Evolutionary conservation across 2,888 invertebrate species (phyloP), one percentile per base, ranked within the genome.

Genomic region (Melanargia galathea): DNA sequence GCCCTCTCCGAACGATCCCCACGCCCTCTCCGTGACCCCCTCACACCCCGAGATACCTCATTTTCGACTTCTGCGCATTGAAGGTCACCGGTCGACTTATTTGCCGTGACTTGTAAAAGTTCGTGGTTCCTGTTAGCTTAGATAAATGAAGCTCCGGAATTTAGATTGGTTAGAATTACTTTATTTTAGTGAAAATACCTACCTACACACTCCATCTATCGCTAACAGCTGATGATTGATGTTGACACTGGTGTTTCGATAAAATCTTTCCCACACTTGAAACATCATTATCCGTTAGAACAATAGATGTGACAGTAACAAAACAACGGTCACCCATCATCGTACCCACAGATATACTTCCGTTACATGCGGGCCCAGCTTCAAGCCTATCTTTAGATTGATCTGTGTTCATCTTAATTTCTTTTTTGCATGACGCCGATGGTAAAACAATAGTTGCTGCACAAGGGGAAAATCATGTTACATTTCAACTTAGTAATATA

Each of bases 281-380:
- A 30, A 38, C 16, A 38, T 2, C 24, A n/a, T 38, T 13, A 38
- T 38, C n/a, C 8, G 16, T 43, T 43, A 30, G 45, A 46, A 57
- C 45, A 57, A 57, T 33, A 45, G 45, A 30, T 7, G 2, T 56
- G 30, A 46, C 30, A 33, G 26, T 33, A 30, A 18, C 52, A 54
- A 38, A 30, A 18, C 52, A 54, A 38, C 52, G 52, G 52, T 54
- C 52, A 54, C 33, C 45, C 16, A 16, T 54, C 24, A 55, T 33
- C 30, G 10, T 57, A 57, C 52, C 22, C 40, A 38, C 45, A 45
- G 57, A 46, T 57, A 46, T 57, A 46, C 45, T 33, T 57, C 45
- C 45, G 45, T 30, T 57, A 20, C 46, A 57, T 57, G 57, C 57
- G 45, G 57, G 57, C 20, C n/a, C 16, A 45, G 43, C 10, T 20